Percentiles rank a stretch among this genome's conserved stretches.
Evolutionary conservation across 2,113 vertebrate genomes (phyloP).

Genomic region (Nibea albiflora): DNA sequence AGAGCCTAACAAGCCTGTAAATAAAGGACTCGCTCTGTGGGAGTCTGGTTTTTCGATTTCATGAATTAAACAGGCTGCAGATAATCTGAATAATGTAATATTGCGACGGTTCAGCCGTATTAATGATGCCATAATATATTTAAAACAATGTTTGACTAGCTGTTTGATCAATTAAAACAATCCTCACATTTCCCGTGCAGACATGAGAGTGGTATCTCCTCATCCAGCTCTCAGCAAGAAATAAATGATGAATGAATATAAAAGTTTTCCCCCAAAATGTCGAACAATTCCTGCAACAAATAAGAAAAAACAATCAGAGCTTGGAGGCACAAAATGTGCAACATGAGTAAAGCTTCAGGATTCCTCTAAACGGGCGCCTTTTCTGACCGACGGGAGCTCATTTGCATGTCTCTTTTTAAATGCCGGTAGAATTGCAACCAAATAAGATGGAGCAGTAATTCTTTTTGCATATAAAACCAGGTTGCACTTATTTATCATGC

Average conservation of each 20-base stretch:
- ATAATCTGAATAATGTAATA: background rate
- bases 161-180: no score
- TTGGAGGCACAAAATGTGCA: background rate
- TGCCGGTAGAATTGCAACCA: no score
- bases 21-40: background rate
- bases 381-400: no score
- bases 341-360: background rate
- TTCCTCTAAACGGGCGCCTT: background rate
- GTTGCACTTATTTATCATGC: no score
- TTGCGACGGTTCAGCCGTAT: background rate
- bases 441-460: no score
- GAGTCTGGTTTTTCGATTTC: background rate
- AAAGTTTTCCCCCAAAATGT: background rate
- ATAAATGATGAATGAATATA: background rate
- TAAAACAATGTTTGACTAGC: no score
- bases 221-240: background rate
- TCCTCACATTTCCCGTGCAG: background rate
- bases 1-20: constrained; percentile 7
- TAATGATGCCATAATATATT: background rate
- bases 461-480: no score
- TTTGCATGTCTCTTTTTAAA: no score
- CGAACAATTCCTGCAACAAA: background rate
- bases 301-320: background rate
- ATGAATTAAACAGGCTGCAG: background rate
- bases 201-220: background rate